Evolutionary conservation across 2,113 vertebrate genomes (phyloP).

Genomic region (Sceloporus undulatus): DNA sequence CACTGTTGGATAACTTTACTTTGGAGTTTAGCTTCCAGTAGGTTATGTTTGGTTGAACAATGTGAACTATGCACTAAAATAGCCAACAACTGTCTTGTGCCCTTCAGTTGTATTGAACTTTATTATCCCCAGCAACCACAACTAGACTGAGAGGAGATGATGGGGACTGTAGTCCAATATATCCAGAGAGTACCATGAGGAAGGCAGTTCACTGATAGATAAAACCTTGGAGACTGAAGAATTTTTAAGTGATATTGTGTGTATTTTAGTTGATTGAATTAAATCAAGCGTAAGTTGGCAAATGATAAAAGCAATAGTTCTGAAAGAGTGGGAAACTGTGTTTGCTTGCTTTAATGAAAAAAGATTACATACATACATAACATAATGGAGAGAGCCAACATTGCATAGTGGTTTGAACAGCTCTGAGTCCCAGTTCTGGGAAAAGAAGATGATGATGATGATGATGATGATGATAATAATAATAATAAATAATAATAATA

Average conservation of each 20-base stretch:
- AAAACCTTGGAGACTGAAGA: background rate
- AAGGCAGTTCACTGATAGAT: background rate
- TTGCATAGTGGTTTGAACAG: too few species aligned
- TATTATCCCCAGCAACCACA: background rate
- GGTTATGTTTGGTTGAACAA: slow-evolving; percentile 16
- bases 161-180: background rate
- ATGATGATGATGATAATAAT: too few species aligned
- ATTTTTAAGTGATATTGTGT: background rate
- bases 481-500: too few species aligned
- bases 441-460: too few species aligned
- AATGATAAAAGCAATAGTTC: background rate
- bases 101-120: background rate
- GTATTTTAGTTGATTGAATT: background rate
- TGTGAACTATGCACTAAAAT: background rate
- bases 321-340: background rate
- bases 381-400: background rate
- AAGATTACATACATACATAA: background rate
- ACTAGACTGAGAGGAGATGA: background rate
- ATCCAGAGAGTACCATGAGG: background rate
- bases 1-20: slow-evolving; percentile 51
- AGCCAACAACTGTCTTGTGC: background rate
- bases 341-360: too few species aligned
- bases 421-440: too few species aligned
- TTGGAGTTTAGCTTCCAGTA: slow-evolving; percentile 54
- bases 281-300: background rate